These are phyloP conservation scores for Heliothis subflexa DNA, from an alignment of 1,140 invertebrate genomes.

Conservation along the genomic window DNA sequence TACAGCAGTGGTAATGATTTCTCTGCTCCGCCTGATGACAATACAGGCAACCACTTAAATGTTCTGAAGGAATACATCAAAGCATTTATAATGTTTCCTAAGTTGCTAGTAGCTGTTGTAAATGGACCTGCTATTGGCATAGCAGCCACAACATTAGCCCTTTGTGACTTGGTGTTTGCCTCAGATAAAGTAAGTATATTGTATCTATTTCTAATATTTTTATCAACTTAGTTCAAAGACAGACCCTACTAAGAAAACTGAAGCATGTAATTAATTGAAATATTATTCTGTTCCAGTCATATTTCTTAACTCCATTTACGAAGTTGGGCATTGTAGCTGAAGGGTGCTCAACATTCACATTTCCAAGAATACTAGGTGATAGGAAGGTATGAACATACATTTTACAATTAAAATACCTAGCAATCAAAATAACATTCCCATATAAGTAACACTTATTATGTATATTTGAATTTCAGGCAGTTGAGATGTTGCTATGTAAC, in stretches of 20 bases:
- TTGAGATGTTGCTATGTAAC: slow-evolving; percentile 93
- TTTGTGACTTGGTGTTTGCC: slow-evolving; percentile 96
- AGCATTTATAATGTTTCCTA: slow-evolving; percentile 95
- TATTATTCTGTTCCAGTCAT: slow-evolving; percentile 88
- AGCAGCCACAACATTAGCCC: slow-evolving; percentile 92
- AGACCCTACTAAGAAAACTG: neutral
- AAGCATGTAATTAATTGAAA: neutral
- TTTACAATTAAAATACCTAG: neutral
- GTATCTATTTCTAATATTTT: neutral
- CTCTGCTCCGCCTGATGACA: slow-evolving; percentile 48
- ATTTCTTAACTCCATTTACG: slow-evolving; percentile 95
- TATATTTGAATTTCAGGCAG: slow-evolving; percentile 86
- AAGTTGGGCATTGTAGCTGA: slow-evolving; percentile 93
- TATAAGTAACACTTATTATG: neutral
- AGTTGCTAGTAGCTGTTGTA: slow-evolving; percentile 94
- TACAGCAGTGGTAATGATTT: slow-evolving; percentile 97
- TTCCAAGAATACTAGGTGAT: slow-evolving; percentile 93
- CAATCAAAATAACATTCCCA: neutral
- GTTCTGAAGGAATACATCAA: slow-evolving; percentile 89
- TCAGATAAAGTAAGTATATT: slow-evolving; percentile 82
- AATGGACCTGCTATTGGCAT: slow-evolving; percentile 98
- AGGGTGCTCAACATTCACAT: slow-evolving; percentile 94
- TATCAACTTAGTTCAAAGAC: neutral
- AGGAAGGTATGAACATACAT: slow-evolving; percentile 87
- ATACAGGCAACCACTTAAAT: slow-evolving; percentile 55